Conservation (phyloP, 2,888 invertebrate species). For the Apotomis capreana region DNA sequence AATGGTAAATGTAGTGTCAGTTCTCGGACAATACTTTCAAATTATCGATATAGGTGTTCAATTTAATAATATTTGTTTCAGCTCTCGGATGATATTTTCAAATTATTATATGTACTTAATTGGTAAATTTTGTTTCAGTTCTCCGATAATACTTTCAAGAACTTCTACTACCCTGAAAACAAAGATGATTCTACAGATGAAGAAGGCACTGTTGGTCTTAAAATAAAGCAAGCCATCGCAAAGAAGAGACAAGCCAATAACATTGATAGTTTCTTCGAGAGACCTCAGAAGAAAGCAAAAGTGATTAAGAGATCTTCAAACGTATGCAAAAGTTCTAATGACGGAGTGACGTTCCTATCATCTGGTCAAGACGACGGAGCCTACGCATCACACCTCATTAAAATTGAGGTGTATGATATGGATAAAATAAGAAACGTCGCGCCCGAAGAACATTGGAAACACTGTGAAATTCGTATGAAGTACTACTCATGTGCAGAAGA, state of each 20-base stretch:
- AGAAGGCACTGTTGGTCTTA: not conserved
- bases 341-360: not conserved
- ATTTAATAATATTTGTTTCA: too few species aligned
- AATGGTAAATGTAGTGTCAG: too few species aligned
- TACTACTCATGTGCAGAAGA: not conserved
- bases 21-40: too few species aligned
- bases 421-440: not conserved
- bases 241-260: not conserved
- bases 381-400: not conserved
- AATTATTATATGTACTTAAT: too few species aligned
- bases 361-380: not conserved
- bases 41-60: too few species aligned
- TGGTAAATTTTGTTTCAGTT: constrained; percentile 1
- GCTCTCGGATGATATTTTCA: too few species aligned
- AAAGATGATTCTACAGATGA: not conserved
- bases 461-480: not conserved
- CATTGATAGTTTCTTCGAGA: constrained; percentile 1
- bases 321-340: not conserved
- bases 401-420: not conserved
- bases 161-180: constrained; percentile 2
- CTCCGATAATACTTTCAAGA: constrained; percentile 15
- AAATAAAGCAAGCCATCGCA: constrained; percentile 7
- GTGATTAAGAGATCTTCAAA: not conserved
- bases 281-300: not conserved
- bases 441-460: not conserved